These are phyloP conservation scores for Strix uralensis DNA, from an alignment of 2,113 vertebrate species.

Conservation along the genomic window DNA sequence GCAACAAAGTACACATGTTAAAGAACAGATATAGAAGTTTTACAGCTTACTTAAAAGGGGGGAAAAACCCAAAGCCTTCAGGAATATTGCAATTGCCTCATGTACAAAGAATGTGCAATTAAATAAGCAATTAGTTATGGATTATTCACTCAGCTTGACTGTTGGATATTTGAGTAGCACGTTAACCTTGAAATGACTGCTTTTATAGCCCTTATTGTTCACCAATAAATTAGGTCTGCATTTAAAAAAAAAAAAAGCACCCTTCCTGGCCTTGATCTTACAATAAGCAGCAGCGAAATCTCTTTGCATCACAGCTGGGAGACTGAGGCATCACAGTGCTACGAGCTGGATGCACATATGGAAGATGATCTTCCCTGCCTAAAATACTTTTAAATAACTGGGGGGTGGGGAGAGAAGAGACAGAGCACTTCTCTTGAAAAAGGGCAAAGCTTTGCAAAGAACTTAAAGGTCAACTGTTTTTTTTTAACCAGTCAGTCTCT, in stretches of 20 bases:
- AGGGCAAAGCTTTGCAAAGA: background rate
- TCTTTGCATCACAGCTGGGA: background rate
- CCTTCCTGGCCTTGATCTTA: background rate
- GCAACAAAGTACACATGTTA: background rate
- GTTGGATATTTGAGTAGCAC: background rate
- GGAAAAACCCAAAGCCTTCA: background rate
- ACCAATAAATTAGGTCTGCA: background rate
- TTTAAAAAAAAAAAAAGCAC: background rate
- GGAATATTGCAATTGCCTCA: background rate
- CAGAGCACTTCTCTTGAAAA: background rate
- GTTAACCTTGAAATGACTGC: slow-evolving; percentile 30
- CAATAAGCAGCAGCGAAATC: too few relatives aligned
- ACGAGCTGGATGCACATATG: background rate
- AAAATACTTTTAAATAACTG: background rate
- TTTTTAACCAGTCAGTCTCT: background rate
- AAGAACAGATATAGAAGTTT: background rate
- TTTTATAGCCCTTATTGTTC: background rate
- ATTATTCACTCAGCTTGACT: slow-evolving; percentile 16
- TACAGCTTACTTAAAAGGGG: background rate
- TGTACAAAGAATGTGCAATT: background rate
- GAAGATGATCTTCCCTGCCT: background rate
- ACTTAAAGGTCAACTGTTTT: background rate
- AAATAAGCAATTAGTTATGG: slow-evolving; percentile 43
- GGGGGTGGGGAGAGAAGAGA: background rate
- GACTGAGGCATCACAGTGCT: background rate